A percentile compares a stretch with the other conserved stretches of the same genome.
These are phyloP conservation scores for Rhinoraja longicauda DNA, from an alignment of 2,797 vertebrate species.

Conservation along the genomic window DNA sequence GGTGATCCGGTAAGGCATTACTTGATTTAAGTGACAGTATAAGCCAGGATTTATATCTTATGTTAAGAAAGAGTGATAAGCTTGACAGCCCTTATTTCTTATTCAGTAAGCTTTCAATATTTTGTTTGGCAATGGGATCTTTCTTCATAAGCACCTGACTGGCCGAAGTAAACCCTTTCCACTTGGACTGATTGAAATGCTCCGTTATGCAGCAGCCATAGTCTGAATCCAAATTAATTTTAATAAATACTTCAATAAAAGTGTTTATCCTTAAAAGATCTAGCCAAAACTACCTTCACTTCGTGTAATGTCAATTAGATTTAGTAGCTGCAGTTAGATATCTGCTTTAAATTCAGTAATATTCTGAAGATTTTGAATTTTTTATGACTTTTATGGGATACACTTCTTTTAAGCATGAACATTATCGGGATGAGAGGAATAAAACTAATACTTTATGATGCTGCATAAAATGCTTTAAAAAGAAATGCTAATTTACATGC, in stretches of 20 bases:
- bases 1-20: conserved; percentile 83
- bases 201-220: background rate
- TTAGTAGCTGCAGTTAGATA: background rate
- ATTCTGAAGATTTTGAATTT: background rate
- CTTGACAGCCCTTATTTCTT: conserved; percentile 37
- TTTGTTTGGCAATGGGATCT: background rate
- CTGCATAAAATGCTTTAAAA: background rate
- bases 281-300: background rate
- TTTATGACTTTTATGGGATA: background rate
- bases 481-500: background rate
- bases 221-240: background rate
- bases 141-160: background rate
- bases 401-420: background rate
- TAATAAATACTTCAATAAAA: background rate
- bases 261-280: background rate
- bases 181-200: background rate
- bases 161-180: background rate
- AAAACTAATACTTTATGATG: background rate
- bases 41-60: conserved; percentile 37
- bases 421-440: background rate
- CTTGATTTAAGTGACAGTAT: conserved; percentile 24
- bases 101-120: conserved; percentile 43
- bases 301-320: background rate
- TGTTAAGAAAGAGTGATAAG: conserved; percentile 39
- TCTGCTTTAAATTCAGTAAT: background rate